phyloP scores from a whole-genome alignment of 2,888 invertebrate genomes.

The Temnothorax unifasciatus region DNA sequence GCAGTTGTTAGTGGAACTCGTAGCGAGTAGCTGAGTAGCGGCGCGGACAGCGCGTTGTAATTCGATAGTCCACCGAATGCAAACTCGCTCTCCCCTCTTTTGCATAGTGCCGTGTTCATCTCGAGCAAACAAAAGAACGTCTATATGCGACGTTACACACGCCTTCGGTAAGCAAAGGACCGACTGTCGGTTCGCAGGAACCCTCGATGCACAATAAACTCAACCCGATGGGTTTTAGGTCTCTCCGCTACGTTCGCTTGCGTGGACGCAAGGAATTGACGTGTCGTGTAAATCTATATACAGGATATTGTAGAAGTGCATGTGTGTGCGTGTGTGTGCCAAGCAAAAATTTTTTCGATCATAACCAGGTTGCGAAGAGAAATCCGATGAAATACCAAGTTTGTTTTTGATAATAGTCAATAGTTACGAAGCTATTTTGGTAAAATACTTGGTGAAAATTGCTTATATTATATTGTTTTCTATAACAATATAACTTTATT shows the following conservation, averaged over 20 bases:
- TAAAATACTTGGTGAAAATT: background rate
- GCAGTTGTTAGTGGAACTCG: slow-evolving; percentile 56
- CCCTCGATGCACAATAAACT: slow-evolving; percentile 68
- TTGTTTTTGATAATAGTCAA: background rate
- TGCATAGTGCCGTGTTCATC: slow-evolving; percentile 68
- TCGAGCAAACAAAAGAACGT: slow-evolving; percentile 81
- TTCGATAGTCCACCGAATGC: slow-evolving; percentile 80
- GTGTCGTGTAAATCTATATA: slow-evolving; percentile 41
- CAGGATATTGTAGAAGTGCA: background rate
- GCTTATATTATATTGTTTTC: background rate
- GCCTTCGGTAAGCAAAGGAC: slow-evolving; percentile 80
- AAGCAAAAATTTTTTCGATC: slow-evolving; percentile 16
- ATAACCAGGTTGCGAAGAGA: slow-evolving; percentile 53
- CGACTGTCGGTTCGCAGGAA: slow-evolving; percentile 60
- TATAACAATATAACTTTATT: background rate
- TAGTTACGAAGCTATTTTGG: background rate
- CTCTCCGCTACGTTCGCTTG: slow-evolving; percentile 58
- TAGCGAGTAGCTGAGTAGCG: slow-evolving; percentile 15
- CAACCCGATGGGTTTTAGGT: slow-evolving; percentile 56
- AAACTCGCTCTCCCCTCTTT: slow-evolving; percentile 69
- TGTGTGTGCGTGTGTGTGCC: background rate
- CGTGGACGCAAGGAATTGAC: slow-evolving; percentile 56
- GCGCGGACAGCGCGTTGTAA: slow-evolving; percentile 77
- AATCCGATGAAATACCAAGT: slow-evolving; percentile 47
- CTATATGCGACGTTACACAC: slow-evolving; percentile 74